Evolutionary conservation across 2,797 vertebrate species (phyloP), one percentile per base, ranked within the genome.

Genomic region (Otus scops): DNA sequence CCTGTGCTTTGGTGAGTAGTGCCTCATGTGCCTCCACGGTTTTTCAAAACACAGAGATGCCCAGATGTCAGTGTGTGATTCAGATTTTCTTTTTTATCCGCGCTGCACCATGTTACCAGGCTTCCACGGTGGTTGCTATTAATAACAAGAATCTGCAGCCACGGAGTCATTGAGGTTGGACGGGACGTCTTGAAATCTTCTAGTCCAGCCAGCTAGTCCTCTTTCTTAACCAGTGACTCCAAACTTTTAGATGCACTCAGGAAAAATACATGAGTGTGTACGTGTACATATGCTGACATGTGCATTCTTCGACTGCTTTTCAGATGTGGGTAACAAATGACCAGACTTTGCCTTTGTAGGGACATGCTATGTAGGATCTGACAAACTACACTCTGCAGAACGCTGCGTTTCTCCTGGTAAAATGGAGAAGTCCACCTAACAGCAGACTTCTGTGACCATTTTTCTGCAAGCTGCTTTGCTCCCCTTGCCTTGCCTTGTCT

Each of bases 241-340:
- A 41, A 63, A 57, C 30, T 30, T 70, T 70, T 47, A 61, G 41
- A 24, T 39, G 21, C 24, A 18, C 41, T 71, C 41, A 21, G 85
- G 41, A 78, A 65, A 54, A 70, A 26, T 30, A 54, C 38, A 24
- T 30, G 30, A 4, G 28, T 13, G 41, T 28, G n/a, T 63, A 48
- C 3, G 0, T 48, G 7, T 28, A 20, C 7, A 7, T 34, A 30
- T 2, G 3, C 30, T 64, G 43, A 26, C 4, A 2, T 10, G 4
- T 32, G 32, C 36, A 3, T 36, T 57, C 51, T 54, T 45, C 22
- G 21, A 47, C 50, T 34, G 1, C 21, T 70, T 65, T 71, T 80
- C 30, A n/a, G 74, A 8, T 48, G 21, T 20, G 36, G 36, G 6
- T 53, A 60, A 77, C 47, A n/a, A n/a, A 39, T 53, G 20, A n/a